Evolutionary conservation across 64 coral and sea anemone species (phyloP).

Genomic region (Pocillopora damicornis): DNA sequence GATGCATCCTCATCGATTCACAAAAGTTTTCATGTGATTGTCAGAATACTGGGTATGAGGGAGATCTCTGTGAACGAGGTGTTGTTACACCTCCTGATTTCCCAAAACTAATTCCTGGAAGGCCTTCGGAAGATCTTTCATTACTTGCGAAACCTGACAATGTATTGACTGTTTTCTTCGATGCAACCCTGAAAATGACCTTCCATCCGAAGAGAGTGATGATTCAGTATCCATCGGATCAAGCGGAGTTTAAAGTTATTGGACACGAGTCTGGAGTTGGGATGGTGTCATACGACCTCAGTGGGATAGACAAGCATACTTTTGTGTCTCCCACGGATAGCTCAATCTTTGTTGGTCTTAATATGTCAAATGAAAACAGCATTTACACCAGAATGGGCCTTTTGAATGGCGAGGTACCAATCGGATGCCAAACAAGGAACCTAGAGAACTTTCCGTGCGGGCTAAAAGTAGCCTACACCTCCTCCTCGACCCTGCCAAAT

Average conservation of each 20-base stretch:
- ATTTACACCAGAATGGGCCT: conserved; percentile 2
- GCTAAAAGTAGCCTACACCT: not conserved
- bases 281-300: not conserved
- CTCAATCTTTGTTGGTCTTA: not conserved
- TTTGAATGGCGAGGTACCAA: conserved; percentile 3
- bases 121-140: not conserved
- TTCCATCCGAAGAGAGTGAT: conserved; percentile 4
- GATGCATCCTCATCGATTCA: conserved; percentile 7
- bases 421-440: not conserved
- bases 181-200: not conserved
- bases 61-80: conserved; percentile 31
- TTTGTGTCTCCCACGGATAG: not conserved
- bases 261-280: not conserved
- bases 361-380: not conserved
- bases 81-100: conserved; percentile 20
- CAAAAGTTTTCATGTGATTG: conserved; percentile 34
- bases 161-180: conserved; percentile 18
- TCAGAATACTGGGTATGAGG: conserved; percentile 42
- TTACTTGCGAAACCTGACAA: conserved; percentile 23
- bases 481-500: not conserved
- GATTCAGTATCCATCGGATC: not conserved
- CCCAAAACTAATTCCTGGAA: conserved; percentile 31
- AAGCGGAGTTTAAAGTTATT: not conserved
- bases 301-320: not conserved
- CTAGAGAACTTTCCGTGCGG: not conserved